Evolutionary conservation across 2,797 vertebrate species (phyloP), one percentile per base, ranked within the genome.

Genomic region (Eidolon dupreanum): DNA sequence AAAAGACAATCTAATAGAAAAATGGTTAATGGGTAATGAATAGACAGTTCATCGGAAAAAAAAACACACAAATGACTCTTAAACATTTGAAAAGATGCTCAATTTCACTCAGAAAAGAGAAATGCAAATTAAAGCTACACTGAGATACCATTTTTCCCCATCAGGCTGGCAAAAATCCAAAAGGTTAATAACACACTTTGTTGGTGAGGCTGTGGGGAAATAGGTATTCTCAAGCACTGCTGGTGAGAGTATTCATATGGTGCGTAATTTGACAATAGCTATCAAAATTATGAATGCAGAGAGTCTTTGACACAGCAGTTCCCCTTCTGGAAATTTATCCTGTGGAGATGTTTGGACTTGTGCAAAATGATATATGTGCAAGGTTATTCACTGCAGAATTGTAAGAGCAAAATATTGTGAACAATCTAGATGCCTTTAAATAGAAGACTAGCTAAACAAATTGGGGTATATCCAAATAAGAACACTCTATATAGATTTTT

Each of bases 121-220:
- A 90, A 79, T 31, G 86, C 71, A 88, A 88, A 88, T 70, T 55
- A 77, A 96, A 95, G 75, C 74, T 74, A 59, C 77, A 17, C 15
- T 19, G 77, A n/a, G 11, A 41, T 65, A 36, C 43, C n/a, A 22
- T 71, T n/a, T n/a, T 93, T 63, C 68, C 70, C 81, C 31, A 26
- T 77, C 38, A 38, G 49, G 15, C 5, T 46, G 75, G 65, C 85
- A 92, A 78, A 68, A 78, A 70, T 57, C 61, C 28, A 43, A 70
- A 91, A 96, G 57, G 71, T 70, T 81, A 79, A 84, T 90, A 59
- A 46, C 38, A n/a, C 0, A 3, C 38, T 71, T 43, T 65, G 75
- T 4, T 41, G 53, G 75, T 0, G 3, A 85, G 93, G 73, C 59
- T 84, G 85, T 10, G 85, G 38, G 28, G 57, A 88, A 70, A 71